Evolutionary conservation across 2,888 invertebrate species (phyloP), one percentile per base, ranked within the genome.

Genomic region (Cancer borealis): DNA sequence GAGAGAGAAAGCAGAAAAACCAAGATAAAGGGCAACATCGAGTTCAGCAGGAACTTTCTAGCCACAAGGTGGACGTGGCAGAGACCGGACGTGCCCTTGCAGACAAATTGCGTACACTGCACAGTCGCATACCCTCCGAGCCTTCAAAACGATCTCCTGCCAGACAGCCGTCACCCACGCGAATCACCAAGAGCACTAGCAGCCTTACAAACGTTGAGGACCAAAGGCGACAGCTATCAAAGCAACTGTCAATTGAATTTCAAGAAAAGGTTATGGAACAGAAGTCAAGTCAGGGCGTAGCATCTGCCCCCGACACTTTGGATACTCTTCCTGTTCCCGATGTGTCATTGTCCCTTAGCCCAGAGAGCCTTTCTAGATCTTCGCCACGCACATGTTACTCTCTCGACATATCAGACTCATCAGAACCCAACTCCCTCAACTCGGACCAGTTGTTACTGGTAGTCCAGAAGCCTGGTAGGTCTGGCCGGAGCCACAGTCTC

Each of bases 331-430:
- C 66, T n/a, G 84, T 94, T 60, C 94, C 95, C 12, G 92, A 93
- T 26, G 93, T 92, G 14, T 93, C 92, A 26, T 49, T 92, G n/a
- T 95, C 95, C n/a, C 46, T 95, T 49, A 95, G 95, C 89, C 95
- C 95, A 6, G 95, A 95, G 54, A 94, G 94, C 39, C 91, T 95
- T 39, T 95, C 95, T 26, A 54, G 95, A 21, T 95, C 95, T 17
- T 95, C 95, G 14, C 95, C 95, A 5, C 91, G 95, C 54, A 95
- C 95, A 26, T 95, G 95, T 87, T 95, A 95, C 88, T 95, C 95
- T 5, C 94, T 95, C 4, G 95, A 95, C 54, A 94, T 95, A 21
- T 95, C 95, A n/a, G 95, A 95, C 45, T 95, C 95, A 26, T 95
- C 95, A 46, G 95, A 95, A 49, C 95, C 95, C 12, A 95, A 94